Evolutionary conservation across 2,888 invertebrate species (phyloP).

Genomic region (Volucella bombylans): DNA sequence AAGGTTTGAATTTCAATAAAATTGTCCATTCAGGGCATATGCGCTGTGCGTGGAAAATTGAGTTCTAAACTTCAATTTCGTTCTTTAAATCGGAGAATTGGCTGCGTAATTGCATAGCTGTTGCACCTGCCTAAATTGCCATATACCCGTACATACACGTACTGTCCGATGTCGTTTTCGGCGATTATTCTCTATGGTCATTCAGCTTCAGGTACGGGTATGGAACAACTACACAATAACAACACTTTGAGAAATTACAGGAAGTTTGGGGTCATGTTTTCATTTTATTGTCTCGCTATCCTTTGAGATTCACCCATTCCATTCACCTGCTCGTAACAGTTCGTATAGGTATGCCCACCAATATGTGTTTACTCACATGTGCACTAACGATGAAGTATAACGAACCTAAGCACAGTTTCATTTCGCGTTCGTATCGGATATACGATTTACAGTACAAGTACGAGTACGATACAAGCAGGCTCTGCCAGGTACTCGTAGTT

Average conservation of each 20-base stretch:
- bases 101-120: background rate
- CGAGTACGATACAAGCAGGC: slow-evolving; percentile 4
- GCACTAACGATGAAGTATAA: slow-evolving; percentile 40
- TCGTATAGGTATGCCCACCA: too few species aligned
- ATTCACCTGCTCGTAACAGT: background rate
- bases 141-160: slow-evolving; percentile 1
- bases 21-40: background rate
- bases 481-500: background rate
- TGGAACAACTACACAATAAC: slow-evolving; percentile 23
- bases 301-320: slow-evolving; percentile 26
- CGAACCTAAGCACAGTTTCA: slow-evolving; percentile 50
- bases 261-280: slow-evolving; percentile 62
- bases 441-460: slow-evolving; percentile 8
- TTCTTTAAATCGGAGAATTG: slow-evolving; percentile 30
- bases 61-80: slow-evolving; percentile 25
- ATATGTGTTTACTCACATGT: too few species aligned
- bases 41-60: slow-evolving; percentile 1
- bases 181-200: slow-evolving; percentile 40
- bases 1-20: too few species aligned
- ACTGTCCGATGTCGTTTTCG: slow-evolving; percentile 38
- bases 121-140: background rate
- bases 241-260: slow-evolving; percentile 58
- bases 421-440: slow-evolving; percentile 35
- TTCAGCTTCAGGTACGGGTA: slow-evolving; percentile 21
- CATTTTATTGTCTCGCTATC: slow-evolving; percentile 50